A percentile compares a stretch with the other conserved stretches of the same genome.
phyloP scores from a whole-genome alignment of 2,888 invertebrate species.

The Lissonota sp. region DNA sequence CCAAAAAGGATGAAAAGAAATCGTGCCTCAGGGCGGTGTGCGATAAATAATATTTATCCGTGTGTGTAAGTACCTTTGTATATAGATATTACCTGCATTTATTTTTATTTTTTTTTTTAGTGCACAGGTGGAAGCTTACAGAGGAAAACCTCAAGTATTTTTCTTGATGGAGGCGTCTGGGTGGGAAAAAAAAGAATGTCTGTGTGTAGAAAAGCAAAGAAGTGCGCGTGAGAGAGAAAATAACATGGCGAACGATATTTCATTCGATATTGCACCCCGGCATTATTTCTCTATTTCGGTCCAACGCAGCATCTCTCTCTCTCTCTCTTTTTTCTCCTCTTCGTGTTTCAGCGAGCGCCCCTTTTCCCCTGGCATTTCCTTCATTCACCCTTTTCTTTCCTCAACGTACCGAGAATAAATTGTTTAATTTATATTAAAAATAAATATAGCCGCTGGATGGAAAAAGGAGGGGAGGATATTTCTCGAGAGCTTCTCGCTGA shows the following conservation, averaged over 20 bases:
- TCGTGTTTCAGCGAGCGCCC: conserved; percentile 39
- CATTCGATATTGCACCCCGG: conserved; percentile 83
- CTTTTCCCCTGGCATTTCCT: conserved; percentile 62
- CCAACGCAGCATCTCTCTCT: conserved; percentile 58
- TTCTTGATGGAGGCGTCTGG: conserved; percentile 38
- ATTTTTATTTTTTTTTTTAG: conserved; percentile 44
- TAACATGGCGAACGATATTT: conserved; percentile 81
- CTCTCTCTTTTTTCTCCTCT: conserved; percentile 54
- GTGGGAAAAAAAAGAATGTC: conserved; percentile 30
- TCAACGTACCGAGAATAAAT: conserved; percentile 83
- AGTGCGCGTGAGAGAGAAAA: conserved; percentile 20
- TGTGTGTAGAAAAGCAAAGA: conserved; percentile 12
- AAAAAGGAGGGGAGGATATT: not conserved
- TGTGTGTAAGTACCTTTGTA: conserved; percentile 17
- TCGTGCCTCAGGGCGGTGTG: conserved; percentile 1
- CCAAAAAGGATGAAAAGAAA: conserved; percentile 27
- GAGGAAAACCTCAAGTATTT: conserved; percentile 57
- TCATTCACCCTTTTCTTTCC: conserved; percentile 63
- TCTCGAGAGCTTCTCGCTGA: conserved; percentile 78
- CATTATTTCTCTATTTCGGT: conserved; percentile 83
- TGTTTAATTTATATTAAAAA: conserved; percentile 85
- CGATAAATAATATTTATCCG: conserved; percentile 46
- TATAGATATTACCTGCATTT: not conserved
- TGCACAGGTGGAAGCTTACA: conserved; percentile 54
- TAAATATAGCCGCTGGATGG: conserved; percentile 74